Percentiles rank a stretch among this genome's conserved stretches.
These are phyloP conservation scores for Drosophila fungiperda DNA, from an alignment of 2,888 invertebrate genomes.

Conservation along the genomic window DNA sequence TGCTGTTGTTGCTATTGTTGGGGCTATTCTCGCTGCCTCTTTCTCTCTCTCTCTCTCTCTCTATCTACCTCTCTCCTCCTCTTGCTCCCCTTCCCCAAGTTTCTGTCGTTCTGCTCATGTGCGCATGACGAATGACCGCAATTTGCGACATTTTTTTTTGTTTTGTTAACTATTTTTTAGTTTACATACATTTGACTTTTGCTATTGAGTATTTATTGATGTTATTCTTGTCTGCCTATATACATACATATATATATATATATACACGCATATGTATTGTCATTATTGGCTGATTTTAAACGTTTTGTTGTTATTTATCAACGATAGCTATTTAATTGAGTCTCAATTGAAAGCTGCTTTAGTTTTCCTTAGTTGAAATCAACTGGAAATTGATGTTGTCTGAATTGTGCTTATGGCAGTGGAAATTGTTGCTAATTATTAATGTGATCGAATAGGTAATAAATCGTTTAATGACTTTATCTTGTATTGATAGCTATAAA, in stretches of 20 bases:
- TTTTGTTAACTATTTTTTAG: constrained; percentile 66
- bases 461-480: constrained; percentile 4
- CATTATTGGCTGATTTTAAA: constrained; percentile 74
- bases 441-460: constrained; percentile 23
- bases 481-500: constrained; percentile 2
- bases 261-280: constrained; percentile 50
- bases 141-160: constrained; percentile 80
- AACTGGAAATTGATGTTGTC: constrained; percentile 61
- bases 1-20: constrained; percentile 37
- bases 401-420: constrained; percentile 44
- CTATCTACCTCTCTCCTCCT: neutral
- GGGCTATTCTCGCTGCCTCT: constrained; percentile 29
- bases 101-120: constrained; percentile 78
- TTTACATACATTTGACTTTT: constrained; percentile 69
- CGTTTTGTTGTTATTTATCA: constrained; percentile 47
- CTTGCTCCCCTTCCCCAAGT: constrained; percentile 33
- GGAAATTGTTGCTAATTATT: constrained; percentile 33
- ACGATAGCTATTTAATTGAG: constrained; percentile 50
- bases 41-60: neutral
- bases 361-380: constrained; percentile 33
- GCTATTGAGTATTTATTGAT: constrained; percentile 72
- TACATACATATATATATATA: constrained; percentile 37
- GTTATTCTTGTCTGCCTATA: constrained; percentile 36
- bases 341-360: constrained; percentile 18
- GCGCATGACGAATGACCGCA: constrained; percentile 85